These are phyloP conservation scores for Acromyrmex heyeri DNA, from an alignment of 1,140 invertebrate genomes.

Conservation along the genomic window DNA sequence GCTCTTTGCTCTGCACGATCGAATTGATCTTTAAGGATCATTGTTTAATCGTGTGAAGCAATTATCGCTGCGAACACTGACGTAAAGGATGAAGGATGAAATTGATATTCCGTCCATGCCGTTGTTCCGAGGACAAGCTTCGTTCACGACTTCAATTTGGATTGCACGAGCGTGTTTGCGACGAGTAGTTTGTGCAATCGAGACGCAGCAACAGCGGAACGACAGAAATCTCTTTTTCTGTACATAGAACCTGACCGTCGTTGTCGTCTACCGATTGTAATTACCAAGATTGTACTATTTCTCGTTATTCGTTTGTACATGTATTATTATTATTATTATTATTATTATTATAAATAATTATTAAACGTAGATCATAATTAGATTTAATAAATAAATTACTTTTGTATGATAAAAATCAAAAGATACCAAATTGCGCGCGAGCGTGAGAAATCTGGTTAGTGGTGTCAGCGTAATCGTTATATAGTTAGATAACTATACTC, in stretches of 20 bases:
- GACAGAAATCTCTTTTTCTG: conserved; percentile 47
- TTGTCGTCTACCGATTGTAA: conserved; percentile 58
- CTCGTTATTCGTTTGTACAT: conserved; percentile 64
- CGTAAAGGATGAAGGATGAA: conserved; percentile 11
- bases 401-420: conserved; percentile 58
- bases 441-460: conserved; percentile 30
- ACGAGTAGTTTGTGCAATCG: conserved; percentile 8
- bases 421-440: conserved; percentile 45
- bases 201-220: neutral
- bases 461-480: conserved; percentile 48
- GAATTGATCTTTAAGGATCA: neutral
- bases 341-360: conserved; percentile 58
- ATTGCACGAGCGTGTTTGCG: conserved; percentile 10
- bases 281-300: conserved; percentile 63
- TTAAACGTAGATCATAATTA: conserved; percentile 61
- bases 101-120: conserved; percentile 53
- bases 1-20: neutral
- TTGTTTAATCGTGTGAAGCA: neutral
- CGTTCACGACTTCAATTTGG: conserved; percentile 24
- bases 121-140: conserved; percentile 26
- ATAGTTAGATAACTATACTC: conserved; percentile 15
- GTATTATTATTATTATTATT: conserved; percentile 56
- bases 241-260: conserved; percentile 40
- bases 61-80: conserved; percentile 27
- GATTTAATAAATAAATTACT: conserved; percentile 64